Evolutionary conservation across 2,797 vertebrate genomes (phyloP), one percentile per base, ranked within the genome.

Genomic region (Enteromius radiatus): DNA sequence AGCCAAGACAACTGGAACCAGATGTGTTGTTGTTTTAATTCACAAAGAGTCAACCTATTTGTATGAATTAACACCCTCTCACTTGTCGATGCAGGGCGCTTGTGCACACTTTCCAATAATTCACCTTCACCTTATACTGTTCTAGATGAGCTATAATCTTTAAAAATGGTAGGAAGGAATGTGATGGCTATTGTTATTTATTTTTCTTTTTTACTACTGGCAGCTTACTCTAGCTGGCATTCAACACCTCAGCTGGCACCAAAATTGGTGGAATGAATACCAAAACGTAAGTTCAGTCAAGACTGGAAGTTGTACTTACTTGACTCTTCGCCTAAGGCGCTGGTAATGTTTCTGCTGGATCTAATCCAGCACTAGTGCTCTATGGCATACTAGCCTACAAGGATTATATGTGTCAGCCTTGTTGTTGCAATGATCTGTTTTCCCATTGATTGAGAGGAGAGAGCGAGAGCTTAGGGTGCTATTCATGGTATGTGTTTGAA

Each of bases 311-410:
- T 64, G 59, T 74, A 80, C 67, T 85, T 84, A 83, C 78, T 87
- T 78, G 56, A 65, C 84, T 84, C 49, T 68, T 74, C 75, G 80
- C 77, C 84, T 84, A 28, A 77, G 88, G 85, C 82, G 33, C 68
- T 78, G 74, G 75, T 84, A 63, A 75, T 84, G 79, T 86, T 89
- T 89, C 78, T 86, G 85, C 81, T 82, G 84, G 84, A 83, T 85
- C 67, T 75, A 83, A 88, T 86, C 87, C 85, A 84, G 81, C 38
- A 67, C 81, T 77, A 81, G 83, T 10, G 59, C 38, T 76, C 79
- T 31, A 67, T 81, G 80, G 67, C 78, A 79, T 82, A 78, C 83
- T 88, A 54, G 86, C 78, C 84, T 84, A 65, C 81, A 76, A 86
- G 84, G 84, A 86, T 87, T 85, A 85, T 84, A 56, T 74, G 75